Percentiles rank a stretch among this genome's conserved stretches.
These are phyloP conservation scores for Acanthococcus lagerstroemiae DNA, from an alignment of 2,888 invertebrate genomes.

Conservation along the genomic window DNA sequence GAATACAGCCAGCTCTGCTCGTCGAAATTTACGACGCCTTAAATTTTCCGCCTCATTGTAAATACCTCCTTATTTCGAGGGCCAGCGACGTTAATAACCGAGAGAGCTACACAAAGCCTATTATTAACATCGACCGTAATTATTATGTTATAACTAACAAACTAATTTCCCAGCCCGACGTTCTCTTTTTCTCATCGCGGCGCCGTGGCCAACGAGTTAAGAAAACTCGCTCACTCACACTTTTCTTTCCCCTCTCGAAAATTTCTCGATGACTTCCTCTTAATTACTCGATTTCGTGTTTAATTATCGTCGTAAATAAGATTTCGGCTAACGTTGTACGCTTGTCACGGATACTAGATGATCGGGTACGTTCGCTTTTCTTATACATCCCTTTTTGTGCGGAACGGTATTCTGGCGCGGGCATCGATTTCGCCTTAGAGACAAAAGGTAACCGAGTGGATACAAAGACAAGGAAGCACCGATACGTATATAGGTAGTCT, in stretches of 20 bases:
- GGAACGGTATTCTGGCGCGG: no score
- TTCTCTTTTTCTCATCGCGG: background rate
- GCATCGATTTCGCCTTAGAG: no score
- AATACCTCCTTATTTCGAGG: constrained; percentile 6
- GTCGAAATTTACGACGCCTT: constrained; percentile 18
- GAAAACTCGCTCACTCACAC: background rate
- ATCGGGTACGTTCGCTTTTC: no score
- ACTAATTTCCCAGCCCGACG: constrained; percentile 7
- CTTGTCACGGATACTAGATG: background rate
- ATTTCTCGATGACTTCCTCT: constrained; percentile 15
- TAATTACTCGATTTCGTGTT: constrained; percentile 17
- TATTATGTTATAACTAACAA: constrained; percentile 22
- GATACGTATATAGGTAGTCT: no score
- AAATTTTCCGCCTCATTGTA: constrained; percentile 25
- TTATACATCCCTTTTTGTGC: no score
- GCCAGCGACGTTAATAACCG: constrained; percentile 17
- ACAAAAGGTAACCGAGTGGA: no score
- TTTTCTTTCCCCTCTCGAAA: no score
- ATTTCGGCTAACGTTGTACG: constrained; percentile 1
- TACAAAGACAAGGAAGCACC: no score
- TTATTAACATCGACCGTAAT: constrained; percentile 21
- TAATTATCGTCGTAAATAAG: constrained; percentile 7
- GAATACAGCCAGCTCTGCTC: background rate
- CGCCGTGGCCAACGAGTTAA: background rate
- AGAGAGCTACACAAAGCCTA: constrained; percentile 17